phyloP scores from a whole-genome alignment of 2,888 invertebrate genomes.

The Torymus auratus region DNA sequence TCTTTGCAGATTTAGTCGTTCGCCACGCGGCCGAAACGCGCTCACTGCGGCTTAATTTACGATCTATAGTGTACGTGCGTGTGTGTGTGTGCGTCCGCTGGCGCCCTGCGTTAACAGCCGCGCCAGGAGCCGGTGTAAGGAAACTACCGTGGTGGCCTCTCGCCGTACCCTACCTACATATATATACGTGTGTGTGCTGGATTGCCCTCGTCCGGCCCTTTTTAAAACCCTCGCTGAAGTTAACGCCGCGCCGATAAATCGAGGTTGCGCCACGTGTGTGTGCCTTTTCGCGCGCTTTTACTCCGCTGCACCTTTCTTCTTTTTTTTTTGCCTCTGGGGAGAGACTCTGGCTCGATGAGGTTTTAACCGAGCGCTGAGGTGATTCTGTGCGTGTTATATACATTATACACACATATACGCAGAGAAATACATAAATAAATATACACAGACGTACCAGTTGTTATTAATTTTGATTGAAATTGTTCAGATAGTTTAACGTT shows the following conservation, averaged over 20 bases:
- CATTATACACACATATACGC: too few relatives aligned
- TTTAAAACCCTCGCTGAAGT: conserved; percentile 27
- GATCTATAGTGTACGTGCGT: conserved; percentile 45
- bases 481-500: too few relatives aligned
- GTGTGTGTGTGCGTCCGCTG: background rate
- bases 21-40: conserved; percentile 47
- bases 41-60: conserved; percentile 63
- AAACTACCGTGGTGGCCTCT: conserved; percentile 13
- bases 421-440: too few relatives aligned
- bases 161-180: too few relatives aligned
- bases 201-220: background rate
- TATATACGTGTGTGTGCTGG: too few relatives aligned
- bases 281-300: too few relatives aligned
- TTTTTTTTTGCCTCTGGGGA: background rate
- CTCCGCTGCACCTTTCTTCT: background rate
- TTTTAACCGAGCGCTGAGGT: conserved; percentile 15
- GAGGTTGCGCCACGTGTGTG: background rate
- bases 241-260: conserved; percentile 25
- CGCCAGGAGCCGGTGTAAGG: conserved; percentile 9
- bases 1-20: conserved; percentile 63
- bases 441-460: too few relatives aligned
- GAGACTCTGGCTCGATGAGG: conserved; percentile 7
- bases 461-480: too few relatives aligned
- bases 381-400: too few relatives aligned
- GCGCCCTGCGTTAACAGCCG: too few relatives aligned